Conservation (phyloP, 2,797 vertebrate genomes). For the Sciurus carolinensis region DNA sequence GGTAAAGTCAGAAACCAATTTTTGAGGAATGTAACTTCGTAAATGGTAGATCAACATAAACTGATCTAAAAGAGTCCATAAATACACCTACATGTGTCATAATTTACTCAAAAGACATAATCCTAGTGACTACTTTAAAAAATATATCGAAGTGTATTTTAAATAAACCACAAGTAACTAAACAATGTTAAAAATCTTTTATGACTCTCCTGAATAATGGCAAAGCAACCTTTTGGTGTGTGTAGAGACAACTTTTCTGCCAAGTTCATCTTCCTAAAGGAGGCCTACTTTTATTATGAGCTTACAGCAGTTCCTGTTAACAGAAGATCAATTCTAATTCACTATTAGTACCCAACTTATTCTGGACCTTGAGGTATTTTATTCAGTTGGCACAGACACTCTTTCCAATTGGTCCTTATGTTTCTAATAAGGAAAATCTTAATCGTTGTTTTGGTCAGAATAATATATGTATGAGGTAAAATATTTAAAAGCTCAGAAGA, state of each 20-base stretch:
- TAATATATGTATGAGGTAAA: not conserved
- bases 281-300: not conserved
- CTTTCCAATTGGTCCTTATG: not conserved
- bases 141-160: not conserved
- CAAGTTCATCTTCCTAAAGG: not conserved
- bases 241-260: not conserved
- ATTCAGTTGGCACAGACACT: not conserved
- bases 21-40: slow-evolving; percentile 1
- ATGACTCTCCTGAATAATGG: not conserved
- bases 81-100: not conserved
- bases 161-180: not conserved
- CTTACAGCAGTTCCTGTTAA: not conserved
- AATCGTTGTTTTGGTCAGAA: not conserved
- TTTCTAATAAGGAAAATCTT: slow-evolving; percentile 17
- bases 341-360: not conserved
- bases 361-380: not conserved
- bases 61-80: not conserved
- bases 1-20: not conserved
- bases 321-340: not conserved
- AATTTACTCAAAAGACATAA: not conserved
- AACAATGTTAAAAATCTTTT: not conserved
- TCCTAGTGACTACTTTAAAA: not conserved
- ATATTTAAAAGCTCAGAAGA: not conserved
- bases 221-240: not conserved
- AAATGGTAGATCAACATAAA: slow-evolving; percentile 17